Conservation (phyloP, 1,140 invertebrate species). For the Achatina immaculata region DNA sequence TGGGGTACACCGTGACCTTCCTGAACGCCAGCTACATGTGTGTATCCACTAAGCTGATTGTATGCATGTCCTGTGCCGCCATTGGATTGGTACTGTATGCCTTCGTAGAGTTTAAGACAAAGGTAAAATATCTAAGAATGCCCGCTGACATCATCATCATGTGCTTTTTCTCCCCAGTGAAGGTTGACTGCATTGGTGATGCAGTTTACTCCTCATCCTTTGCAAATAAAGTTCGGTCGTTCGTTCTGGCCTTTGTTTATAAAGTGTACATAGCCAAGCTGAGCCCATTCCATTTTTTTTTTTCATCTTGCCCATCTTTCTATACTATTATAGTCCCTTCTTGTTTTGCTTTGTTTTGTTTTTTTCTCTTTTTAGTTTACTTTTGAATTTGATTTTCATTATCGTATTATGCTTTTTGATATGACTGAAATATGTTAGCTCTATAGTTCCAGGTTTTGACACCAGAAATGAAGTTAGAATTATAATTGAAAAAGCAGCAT, state of each 20-base stretch:
- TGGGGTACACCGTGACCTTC: conserved; percentile 55
- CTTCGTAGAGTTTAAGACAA: conserved; percentile 30
- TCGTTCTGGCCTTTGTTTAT: neutral
- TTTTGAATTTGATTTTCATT: no score
- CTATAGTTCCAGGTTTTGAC: no score
- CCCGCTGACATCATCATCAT: neutral
- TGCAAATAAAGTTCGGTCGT: neutral
- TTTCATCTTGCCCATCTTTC: no score
- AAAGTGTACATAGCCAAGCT: neutral
- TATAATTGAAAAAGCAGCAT: no score
- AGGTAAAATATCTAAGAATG: neutral
- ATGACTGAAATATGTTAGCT: no score
- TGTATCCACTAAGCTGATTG: conserved; percentile 55
- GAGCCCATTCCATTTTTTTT: no score
- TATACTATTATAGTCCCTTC: no score
- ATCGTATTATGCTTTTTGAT: no score
- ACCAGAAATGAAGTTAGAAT: no score
- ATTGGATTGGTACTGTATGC: conserved; percentile 54
- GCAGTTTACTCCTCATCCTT: neutral
- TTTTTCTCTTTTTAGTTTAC: no score
- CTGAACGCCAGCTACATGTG: conserved; percentile 55
- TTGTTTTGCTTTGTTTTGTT: no score
- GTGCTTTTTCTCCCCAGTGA: neutral
- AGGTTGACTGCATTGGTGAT: neutral
- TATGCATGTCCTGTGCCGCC: conserved; percentile 48